Conservation (phyloP, 2,797 vertebrate species). For the Chromis chromis region DNA sequence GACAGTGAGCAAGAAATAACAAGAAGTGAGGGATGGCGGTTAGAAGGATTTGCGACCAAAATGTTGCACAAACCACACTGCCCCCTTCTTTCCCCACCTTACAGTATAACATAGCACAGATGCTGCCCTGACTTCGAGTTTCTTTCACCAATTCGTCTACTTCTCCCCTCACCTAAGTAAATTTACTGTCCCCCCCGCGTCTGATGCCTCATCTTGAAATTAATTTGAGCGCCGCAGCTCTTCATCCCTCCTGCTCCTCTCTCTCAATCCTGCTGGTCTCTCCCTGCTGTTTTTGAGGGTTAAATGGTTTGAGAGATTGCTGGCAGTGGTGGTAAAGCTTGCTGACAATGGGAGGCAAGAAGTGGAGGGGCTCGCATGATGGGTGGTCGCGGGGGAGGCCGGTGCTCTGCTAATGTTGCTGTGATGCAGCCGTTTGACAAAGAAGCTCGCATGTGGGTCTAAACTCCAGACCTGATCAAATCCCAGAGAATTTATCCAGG, state of each 20-base stretch:
- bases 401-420: constrained; percentile 37
- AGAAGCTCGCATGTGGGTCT: constrained; percentile 39
- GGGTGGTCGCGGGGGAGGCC: not conserved
- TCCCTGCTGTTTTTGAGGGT: constrained; percentile 44
- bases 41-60: constrained; percentile 19
- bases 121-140: constrained; percentile 47
- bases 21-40: constrained; percentile 3
- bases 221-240: constrained; percentile 62
- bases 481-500: constrained; percentile 28
- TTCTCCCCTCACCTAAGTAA: constrained; percentile 44
- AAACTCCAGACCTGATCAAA: constrained; percentile 51
- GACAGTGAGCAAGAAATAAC: constrained; percentile 26
- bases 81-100: constrained; percentile 1
- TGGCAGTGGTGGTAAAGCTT: constrained; percentile 57
- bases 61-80: constrained; percentile 19
- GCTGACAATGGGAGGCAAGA: constrained; percentile 51
- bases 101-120: constrained; percentile 25
- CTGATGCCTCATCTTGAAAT: constrained; percentile 72
- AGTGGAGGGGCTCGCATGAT: constrained; percentile 20
- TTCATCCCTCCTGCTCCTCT: constrained; percentile 45
- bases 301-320: constrained; percentile 67
- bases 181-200: constrained; percentile 59
- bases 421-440: constrained; percentile 56
- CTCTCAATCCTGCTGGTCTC: constrained; percentile 39
- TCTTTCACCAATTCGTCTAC: constrained; percentile 40